A percentile compares a stretch with the other conserved stretches of the same genome.
Conservation (phyloP, 1,140 invertebrate genomes). For the Panagrolaimus sp. region DNA sequence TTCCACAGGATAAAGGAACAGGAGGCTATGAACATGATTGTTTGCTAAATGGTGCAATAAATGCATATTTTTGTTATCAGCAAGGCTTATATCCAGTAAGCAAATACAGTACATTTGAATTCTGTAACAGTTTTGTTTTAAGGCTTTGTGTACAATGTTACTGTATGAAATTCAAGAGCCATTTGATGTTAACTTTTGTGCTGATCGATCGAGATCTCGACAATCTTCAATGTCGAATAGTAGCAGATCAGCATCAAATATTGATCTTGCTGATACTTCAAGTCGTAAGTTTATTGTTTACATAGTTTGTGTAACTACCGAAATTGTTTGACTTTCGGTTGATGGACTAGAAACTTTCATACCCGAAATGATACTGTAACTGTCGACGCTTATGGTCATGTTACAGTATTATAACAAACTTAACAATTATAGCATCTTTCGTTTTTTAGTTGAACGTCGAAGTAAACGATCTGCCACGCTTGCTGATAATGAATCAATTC, state of each 20-base stretch:
- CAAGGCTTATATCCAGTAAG: not conserved
- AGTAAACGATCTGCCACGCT: conserved; percentile 40
- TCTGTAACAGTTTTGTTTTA: not conserved
- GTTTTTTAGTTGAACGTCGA: conserved; percentile 12
- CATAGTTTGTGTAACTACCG: no score
- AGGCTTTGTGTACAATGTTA: conserved; percentile 44
- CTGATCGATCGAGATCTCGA: conserved; percentile 13
- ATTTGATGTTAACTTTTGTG: conserved; percentile 32
- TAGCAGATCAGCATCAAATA: conserved; percentile 46
- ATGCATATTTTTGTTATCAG: conserved; percentile 17
- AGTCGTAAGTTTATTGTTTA: not conserved
- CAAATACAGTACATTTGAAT: not conserved
- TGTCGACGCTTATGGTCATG: no score
- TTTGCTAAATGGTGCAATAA: not conserved
- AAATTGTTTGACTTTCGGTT: no score
- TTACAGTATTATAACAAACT: no score
- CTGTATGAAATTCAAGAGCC: conserved; percentile 41
- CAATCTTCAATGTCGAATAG: conserved; percentile 35
- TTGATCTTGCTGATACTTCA: conserved; percentile 34
- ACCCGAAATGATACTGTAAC: no score
- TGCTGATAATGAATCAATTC: conserved; percentile 55
- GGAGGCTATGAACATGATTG: not conserved
- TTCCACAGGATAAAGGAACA: conserved; percentile 19
- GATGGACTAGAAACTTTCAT: no score
- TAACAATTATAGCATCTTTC: no score